Evolutionary conservation across 1,140 invertebrate genomes (phyloP).

Genomic region (Brachystomella parvula): DNA sequence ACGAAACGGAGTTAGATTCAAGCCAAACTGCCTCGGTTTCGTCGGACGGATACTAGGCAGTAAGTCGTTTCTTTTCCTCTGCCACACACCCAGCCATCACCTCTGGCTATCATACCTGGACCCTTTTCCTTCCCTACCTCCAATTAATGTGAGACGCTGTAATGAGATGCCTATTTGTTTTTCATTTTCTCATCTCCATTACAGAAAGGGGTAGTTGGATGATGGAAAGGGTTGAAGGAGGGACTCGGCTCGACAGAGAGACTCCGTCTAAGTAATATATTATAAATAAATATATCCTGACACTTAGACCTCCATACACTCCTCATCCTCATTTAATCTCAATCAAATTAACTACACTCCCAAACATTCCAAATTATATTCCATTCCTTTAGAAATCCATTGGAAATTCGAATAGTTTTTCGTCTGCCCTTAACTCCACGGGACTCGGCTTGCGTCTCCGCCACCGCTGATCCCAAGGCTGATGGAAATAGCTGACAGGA

Average conservation of each 20-base stretch:
- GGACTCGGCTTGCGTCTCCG: no score
- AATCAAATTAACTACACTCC: background rate
- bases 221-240: background rate
- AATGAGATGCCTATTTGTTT: constrained; percentile 8
- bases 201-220: background rate
- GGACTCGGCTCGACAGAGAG: background rate
- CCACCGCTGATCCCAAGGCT: background rate
- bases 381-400: background rate
- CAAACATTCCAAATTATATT: background rate
- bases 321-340: background rate
- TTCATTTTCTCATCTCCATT: constrained; percentile 7
- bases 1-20: no score
- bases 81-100: constrained; percentile 6
- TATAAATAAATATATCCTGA: no score
- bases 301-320: background rate
- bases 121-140: background rate
- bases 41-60: no score
- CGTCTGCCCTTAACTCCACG: no score
- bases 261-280: constrained; percentile 1
- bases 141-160: background rate
- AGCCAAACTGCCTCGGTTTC: no score
- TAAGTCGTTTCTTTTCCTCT: no score
- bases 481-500: background rate
- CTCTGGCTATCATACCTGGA: background rate
- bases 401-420: background rate